Percentiles rank a stretch among this genome's conserved stretches.
phyloP scores from a whole-genome alignment of 2,113 vertebrate genomes.

The Bungarus multicinctus region DNA sequence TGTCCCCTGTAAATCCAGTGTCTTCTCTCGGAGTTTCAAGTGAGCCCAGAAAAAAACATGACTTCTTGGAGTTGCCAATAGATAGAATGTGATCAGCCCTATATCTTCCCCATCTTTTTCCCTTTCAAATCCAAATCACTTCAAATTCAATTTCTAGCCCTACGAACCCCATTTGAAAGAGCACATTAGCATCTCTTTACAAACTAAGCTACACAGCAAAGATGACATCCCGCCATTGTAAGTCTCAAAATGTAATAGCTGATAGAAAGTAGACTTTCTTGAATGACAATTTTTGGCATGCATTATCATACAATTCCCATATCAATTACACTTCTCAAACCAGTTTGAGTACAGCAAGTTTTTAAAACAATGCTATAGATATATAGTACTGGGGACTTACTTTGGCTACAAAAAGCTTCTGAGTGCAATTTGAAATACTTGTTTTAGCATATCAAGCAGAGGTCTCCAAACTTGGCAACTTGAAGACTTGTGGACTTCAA shows the following conservation, averaged over 20 bases:
- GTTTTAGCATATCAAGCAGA: background rate
- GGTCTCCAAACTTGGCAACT: too few relatives aligned
- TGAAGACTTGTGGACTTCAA: too few relatives aligned
- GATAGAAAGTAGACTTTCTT: background rate
- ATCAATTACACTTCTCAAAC: background rate
- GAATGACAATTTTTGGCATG: background rate
- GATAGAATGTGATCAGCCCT: background rate
- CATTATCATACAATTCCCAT: background rate
- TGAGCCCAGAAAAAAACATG: background rate
- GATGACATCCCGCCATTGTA: background rate
- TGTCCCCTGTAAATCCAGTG: background rate
- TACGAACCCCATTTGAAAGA: background rate
- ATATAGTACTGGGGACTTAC: background rate
- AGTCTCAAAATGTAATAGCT: background rate
- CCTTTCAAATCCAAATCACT: background rate
- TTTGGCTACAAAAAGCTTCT: background rate
- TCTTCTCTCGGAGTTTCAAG: background rate
- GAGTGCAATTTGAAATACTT: background rate
- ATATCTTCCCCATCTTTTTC: background rate
- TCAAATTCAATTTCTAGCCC: background rate
- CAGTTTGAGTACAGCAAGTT: background rate
- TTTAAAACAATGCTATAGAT: background rate
- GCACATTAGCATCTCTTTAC: background rate
- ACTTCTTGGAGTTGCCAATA: background rate
- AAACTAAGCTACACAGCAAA: background rate